Conservation (phyloP, 1,140 invertebrate species). For the Chironomus tepperi region DNA sequence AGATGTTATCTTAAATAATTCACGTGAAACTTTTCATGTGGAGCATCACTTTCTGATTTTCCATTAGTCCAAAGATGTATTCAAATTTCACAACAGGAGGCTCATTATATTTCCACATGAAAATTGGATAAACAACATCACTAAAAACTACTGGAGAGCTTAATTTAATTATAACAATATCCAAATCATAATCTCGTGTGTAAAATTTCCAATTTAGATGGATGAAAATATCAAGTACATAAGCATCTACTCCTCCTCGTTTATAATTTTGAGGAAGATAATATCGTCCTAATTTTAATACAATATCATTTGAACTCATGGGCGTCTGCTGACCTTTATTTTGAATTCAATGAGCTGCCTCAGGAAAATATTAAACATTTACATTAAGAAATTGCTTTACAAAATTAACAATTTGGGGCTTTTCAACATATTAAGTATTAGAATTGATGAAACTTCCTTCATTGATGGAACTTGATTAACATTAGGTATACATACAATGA, state of each 20-base stretch:
- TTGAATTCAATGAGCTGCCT: constrained; percentile 10
- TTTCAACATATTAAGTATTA: too few species aligned
- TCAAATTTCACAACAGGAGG: background rate
- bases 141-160: background rate
- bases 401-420: too few species aligned
- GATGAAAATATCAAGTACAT: background rate
- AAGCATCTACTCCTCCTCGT: background rate
- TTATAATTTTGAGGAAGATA: background rate
- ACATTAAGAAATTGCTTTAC: too few species aligned
- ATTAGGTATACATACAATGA: too few species aligned
- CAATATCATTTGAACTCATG: background rate
- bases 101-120: background rate
- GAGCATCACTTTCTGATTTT: background rate
- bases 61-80: background rate
- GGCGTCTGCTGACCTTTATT: background rate
- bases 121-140: background rate
- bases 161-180: background rate
- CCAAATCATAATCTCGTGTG: background rate
- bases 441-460: too few species aligned
- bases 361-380: background rate
- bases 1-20: background rate
- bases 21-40: background rate
- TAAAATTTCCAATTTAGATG: constrained; percentile 1
- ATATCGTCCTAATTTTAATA: background rate
- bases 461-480: too few species aligned